Evolutionary conservation across 2,888 invertebrate genomes (phyloP).

Genomic region (Cremastinae sp.): DNA sequence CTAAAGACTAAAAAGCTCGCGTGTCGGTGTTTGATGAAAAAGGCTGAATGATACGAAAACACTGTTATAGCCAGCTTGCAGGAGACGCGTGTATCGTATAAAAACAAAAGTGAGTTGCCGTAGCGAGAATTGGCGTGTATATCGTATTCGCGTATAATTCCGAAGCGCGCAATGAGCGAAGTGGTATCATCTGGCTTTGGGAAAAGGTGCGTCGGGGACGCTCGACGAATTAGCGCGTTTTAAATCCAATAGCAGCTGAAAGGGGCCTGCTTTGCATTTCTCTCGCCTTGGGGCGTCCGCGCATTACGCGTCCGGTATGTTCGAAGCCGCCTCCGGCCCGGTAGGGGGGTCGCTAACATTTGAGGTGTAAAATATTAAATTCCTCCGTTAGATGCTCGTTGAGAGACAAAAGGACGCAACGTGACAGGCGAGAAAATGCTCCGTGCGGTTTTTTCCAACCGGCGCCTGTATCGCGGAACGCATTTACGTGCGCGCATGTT

Average conservation of each 20-base stretch:
- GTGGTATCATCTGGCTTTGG: slow-evolving; percentile 5
- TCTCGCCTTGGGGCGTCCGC: slow-evolving; percentile 64
- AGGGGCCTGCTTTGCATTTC: slow-evolving; percentile 76
- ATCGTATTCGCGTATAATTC: slow-evolving; percentile 8
- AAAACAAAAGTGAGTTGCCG: slow-evolving; percentile 30
- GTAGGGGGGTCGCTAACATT: slow-evolving; percentile 73
- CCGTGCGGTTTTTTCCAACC: no score
- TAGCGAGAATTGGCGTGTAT: slow-evolving; percentile 25
- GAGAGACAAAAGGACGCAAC: slow-evolving; percentile 46
- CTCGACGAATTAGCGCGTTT: slow-evolving; percentile 79
- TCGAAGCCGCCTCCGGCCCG: neutral
- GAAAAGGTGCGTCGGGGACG: slow-evolving; percentile 61
- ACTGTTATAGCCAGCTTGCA: neutral
- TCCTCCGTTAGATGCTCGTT: slow-evolving; percentile 63
- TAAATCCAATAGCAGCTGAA: slow-evolving; percentile 79
- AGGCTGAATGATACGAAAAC: no score
- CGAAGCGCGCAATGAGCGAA: neutral
- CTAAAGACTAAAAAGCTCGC: no score
- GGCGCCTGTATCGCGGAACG: neutral
- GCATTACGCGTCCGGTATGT: slow-evolving; percentile 17
- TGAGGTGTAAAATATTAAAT: slow-evolving; percentile 81
- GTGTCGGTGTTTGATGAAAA: no score
- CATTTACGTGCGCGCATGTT: slow-evolving; percentile 24
- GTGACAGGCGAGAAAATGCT: slow-evolving; percentile 16
- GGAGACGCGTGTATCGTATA: slow-evolving; percentile 19